phyloP scores from a whole-genome alignment of 2,113 vertebrate species.

The Seriola rivoliana region DNA sequence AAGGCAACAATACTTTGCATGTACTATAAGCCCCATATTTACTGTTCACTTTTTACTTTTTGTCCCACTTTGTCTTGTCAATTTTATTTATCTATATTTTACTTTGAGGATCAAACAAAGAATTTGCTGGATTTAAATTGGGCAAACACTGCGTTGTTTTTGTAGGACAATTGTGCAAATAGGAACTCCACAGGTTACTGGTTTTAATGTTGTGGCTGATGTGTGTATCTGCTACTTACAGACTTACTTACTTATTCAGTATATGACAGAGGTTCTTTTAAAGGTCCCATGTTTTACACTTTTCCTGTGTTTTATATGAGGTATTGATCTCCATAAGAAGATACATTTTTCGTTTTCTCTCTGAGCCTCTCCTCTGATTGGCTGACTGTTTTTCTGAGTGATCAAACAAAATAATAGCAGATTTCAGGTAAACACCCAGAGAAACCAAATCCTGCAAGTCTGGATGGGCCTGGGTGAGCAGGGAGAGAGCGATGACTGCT shows the following conservation, averaged over 20 bases:
- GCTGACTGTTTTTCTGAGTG: too few relatives aligned
- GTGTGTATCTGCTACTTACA: neutral
- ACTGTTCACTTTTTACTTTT: conserved; percentile 37
- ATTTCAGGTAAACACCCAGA: too few relatives aligned
- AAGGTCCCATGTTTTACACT: too few relatives aligned
- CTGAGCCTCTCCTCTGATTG: too few relatives aligned
- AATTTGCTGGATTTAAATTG: conserved; percentile 3
- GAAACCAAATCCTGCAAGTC: too few relatives aligned
- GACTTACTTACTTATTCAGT: neutral
- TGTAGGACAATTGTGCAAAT: neutral
- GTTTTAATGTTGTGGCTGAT: too few relatives aligned
- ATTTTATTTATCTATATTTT: neutral
- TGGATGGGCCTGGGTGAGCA: too few relatives aligned
- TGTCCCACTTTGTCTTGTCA: conserved; percentile 12
- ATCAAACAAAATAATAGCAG: too few relatives aligned
- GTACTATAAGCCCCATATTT: conserved; percentile 45
- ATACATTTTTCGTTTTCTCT: too few relatives aligned
- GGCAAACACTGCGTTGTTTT: neutral
- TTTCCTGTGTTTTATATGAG: too few relatives aligned
- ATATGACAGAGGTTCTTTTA: neutral
- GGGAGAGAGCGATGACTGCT: too few relatives aligned
- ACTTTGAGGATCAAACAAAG: neutral
- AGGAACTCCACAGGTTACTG: neutral
- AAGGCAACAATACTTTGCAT: conserved; percentile 53
- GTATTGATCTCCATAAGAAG: too few relatives aligned